Evolutionary conservation across 1,140 invertebrate genomes (phyloP).

Genomic region (Drosophila simulans): DNA sequence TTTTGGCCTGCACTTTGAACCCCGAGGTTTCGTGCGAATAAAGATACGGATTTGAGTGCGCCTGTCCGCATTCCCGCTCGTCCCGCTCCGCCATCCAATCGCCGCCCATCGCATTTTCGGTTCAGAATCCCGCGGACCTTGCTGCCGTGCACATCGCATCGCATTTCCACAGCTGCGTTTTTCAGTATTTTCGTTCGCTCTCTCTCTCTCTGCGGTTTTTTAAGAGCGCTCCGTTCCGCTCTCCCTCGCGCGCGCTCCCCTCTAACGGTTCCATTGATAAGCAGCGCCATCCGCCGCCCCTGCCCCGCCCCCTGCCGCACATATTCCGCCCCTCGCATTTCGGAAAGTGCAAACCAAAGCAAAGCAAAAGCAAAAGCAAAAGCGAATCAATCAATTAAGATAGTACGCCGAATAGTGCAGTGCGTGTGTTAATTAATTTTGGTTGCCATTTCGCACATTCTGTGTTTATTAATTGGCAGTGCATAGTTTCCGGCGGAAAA

Average conservation of each 20-base stretch:
- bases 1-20: conserved; percentile 69
- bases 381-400: conserved; percentile 49
- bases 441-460: neutral
- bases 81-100: conserved; percentile 18
- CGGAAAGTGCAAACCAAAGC: conserved; percentile 24
- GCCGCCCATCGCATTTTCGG: conserved; percentile 19
- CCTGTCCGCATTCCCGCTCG: conserved; percentile 49
- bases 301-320: conserved; percentile 5
- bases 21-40: conserved; percentile 44
- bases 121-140: conserved; percentile 46
- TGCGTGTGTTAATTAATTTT: conserved; percentile 41
- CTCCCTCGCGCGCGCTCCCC: conserved; percentile 26
- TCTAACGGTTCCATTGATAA: conserved; percentile 72
- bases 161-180: conserved; percentile 30
- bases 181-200: conserved; percentile 33
- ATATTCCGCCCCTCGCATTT: neutral
- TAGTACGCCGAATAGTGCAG: conserved; percentile 18
- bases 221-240: conserved; percentile 41
- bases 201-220: conserved; percentile 24
- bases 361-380: conserved; percentile 20
- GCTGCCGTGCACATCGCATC: conserved; percentile 41
- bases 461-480: conserved; percentile 47
- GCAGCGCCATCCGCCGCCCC: conserved; percentile 30
- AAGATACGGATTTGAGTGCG: conserved; percentile 53
- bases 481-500: conserved; percentile 50